phyloP scores from a whole-genome alignment of 2,113 vertebrate species.

The Nannospalax galili region DNA sequence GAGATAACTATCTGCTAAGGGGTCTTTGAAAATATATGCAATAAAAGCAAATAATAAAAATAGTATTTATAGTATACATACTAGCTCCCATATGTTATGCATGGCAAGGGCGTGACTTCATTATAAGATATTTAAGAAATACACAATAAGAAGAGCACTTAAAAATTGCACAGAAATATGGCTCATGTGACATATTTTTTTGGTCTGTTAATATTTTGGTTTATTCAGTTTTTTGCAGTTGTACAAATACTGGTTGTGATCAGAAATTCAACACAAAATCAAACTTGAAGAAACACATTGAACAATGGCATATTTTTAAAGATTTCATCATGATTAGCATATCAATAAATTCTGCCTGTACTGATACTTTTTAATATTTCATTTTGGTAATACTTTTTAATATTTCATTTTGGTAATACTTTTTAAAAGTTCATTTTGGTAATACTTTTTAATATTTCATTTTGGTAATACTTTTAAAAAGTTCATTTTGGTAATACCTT shows the following conservation, averaged over 20 bases:
- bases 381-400: too few relatives aligned
- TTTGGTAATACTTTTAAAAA: too few relatives aligned
- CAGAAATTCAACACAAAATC: slow-evolving; percentile 88
- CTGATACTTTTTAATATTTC: slow-evolving; percentile 22
- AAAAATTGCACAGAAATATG: slow-evolving; percentile 50
- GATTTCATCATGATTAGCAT: slow-evolving; percentile 20
- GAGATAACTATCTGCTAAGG: slow-evolving; percentile 1
- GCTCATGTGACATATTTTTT: not conserved
- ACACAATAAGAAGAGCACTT: slow-evolving; percentile 52
- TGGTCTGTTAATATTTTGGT: not conserved
- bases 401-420: slow-evolving; percentile 48
- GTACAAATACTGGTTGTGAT: slow-evolving; percentile 87
- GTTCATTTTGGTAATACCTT: too few relatives aligned
- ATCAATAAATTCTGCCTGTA: slow-evolving; percentile 55
- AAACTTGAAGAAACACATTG: slow-evolving; percentile 92
- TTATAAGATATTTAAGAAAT: slow-evolving; percentile 62
- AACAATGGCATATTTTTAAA: slow-evolving; percentile 75
- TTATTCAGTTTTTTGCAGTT: slow-evolving; percentile 85
- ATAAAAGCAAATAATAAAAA: slow-evolving; percentile 63
- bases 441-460: too few relatives aligned
- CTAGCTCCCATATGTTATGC: slow-evolving; percentile 27
- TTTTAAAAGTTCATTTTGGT: too few relatives aligned
- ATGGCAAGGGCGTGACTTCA: slow-evolving; percentile 39
- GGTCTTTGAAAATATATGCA: slow-evolving; percentile 56
- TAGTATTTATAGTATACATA: slow-evolving; percentile 34